Base-by-base conservation (phyloP, 2,113 vertebrate species). In the Ammospiza nelsoni region DNA sequence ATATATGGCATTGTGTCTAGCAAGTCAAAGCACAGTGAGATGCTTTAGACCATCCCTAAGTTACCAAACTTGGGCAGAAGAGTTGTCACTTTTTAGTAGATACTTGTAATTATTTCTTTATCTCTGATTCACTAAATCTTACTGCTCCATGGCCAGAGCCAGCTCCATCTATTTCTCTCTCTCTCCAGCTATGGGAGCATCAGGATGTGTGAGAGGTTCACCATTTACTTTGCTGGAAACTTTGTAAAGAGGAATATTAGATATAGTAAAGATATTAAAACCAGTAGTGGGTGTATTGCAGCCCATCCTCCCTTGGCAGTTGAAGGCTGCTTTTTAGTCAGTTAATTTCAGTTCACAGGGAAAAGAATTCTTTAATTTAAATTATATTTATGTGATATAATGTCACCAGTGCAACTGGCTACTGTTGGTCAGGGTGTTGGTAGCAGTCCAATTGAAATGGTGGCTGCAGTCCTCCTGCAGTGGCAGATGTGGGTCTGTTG, bases 361-460 rank as follows among this genome's bases (percentile, higher is more conserved):
- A 92, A 90, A 81, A 58, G 24, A 84, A 78, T 63, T 61, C 55
- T 93, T 92, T 73, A 25, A 49, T 71, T 93, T 77, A 88, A 90
- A 77, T 92, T 31, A 27, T 52, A 85, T 59, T 90, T 83, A 9
- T 61, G 24, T 73, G 55, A 57, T 88, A 63, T 9, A 88, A 72
- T 73, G 59, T 71, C 55, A 43, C 33, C 46, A 74, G 31, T 81
- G 43, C 21, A 63, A 48, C 51, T 73, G 84, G 28, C 10, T 58
- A 3, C 46, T 51, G 1, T 51, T 51, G 49, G 24, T 27, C 49
- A 27, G 25, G 49, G 49, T 51, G 49, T 27, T 51, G 49, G 49
- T 51, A 15, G 49, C 25, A 27, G 25, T 51, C 49, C 49, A 27
- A 0, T 51, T 27, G 49, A 27, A 51, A 51, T 51, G 49, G 49